Evolutionary conservation across 2,113 vertebrate species (phyloP).

Genomic region (Pygoscelis antarcticus): DNA sequence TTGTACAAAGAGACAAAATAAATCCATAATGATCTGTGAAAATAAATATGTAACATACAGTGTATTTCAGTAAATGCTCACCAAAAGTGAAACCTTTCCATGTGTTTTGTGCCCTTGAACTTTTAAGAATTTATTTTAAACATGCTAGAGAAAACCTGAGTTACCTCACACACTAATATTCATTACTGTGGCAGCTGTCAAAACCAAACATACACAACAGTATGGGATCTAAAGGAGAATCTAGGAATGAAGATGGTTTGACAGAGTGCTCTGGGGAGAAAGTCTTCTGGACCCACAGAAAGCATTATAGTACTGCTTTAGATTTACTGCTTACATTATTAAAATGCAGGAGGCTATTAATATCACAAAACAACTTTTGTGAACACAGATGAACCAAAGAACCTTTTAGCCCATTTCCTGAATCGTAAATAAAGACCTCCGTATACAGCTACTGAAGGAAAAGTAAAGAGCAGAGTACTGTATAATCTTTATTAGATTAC

Average conservation of each 20-base stretch:
- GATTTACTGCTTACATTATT: conserved; percentile 61
- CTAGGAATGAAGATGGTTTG: neutral
- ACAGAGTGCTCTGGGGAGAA: neutral
- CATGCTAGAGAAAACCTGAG: neutral
- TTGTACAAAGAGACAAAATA: neutral
- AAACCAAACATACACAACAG: neutral
- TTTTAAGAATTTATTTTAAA: neutral
- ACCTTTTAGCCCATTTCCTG: conserved; percentile 66
- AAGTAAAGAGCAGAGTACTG: conserved; percentile 37
- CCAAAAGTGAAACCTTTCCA: neutral
- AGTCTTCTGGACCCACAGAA: neutral
- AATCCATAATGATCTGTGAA: neutral
- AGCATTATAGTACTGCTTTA: neutral
- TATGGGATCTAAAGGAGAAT: neutral
- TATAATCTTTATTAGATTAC: conserved; percentile 62
- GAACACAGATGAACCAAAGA: conserved; percentile 59
- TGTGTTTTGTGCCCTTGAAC: neutral
- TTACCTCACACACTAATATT: neutral
- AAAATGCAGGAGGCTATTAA: conserved; percentile 63
- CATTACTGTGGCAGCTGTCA: neutral
- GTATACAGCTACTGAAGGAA: conserved; percentile 41
- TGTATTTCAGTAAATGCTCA: neutral
- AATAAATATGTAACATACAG: neutral
- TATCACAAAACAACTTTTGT: conserved; percentile 37
- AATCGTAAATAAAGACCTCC: conserved; percentile 56